These are phyloP conservation scores for Triplophysa yarkandensis DNA, from an alignment of 2,797 vertebrate species.

Conservation along the genomic window DNA sequence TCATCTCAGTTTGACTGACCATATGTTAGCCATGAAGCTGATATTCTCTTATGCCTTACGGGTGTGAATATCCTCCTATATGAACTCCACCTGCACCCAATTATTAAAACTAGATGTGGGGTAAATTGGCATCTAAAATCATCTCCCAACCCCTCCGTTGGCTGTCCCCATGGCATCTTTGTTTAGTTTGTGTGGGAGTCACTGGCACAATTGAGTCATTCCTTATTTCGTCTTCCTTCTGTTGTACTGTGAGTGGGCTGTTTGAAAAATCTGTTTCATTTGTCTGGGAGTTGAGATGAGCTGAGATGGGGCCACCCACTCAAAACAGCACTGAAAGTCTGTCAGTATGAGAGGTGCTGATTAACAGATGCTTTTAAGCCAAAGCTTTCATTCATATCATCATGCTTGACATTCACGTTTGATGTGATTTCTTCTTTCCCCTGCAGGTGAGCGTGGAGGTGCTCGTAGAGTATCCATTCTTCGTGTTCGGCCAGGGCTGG, in stretches of 20 bases:
- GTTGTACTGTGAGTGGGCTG: constrained; percentile 60
- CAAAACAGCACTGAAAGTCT: constrained; percentile 49
- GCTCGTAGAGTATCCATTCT: constrained; percentile 97
- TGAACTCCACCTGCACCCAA: constrained; percentile 38
- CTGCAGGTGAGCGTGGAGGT: constrained; percentile 95
- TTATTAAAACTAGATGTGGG: constrained; percentile 35
- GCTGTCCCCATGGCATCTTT: constrained; percentile 49
- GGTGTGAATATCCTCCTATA: constrained; percentile 9
- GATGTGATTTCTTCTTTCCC: constrained; percentile 7
- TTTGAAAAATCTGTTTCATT: constrained; percentile 71
- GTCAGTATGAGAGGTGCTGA: constrained; percentile 40
- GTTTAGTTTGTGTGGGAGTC: constrained; percentile 58
- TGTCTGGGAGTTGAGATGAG: constrained; percentile 64
- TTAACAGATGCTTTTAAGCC: constrained; percentile 45
- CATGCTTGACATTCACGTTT: constrained; percentile 42
- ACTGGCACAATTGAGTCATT: constrained; percentile 58
- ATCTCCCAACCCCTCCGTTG: constrained; percentile 43
- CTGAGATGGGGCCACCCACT: constrained; percentile 55
- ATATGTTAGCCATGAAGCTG: constrained; percentile 18
- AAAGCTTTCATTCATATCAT: constrained; percentile 51
- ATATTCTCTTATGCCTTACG: constrained; percentile 10
- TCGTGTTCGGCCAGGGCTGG: constrained; percentile 99
- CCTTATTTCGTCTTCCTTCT: constrained; percentile 56
- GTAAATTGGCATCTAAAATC: constrained; percentile 36
- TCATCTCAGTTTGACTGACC: constrained; percentile 14